These are phyloP conservation scores for Ephialtes manifestator DNA, from an alignment of 2,888 invertebrate genomes.

Conservation along the genomic window DNA sequence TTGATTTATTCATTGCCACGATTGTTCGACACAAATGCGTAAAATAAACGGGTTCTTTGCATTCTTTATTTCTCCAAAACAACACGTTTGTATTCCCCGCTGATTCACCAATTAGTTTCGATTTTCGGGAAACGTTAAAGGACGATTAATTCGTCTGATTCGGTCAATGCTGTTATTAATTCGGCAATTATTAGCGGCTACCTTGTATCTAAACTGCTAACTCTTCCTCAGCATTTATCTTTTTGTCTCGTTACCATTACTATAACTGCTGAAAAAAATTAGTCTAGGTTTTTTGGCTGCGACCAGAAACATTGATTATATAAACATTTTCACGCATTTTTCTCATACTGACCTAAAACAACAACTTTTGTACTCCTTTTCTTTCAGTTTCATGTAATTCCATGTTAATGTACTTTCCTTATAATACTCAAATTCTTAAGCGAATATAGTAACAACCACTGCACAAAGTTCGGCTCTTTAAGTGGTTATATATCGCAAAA, in stretches of 20 bases:
- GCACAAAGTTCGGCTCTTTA: conserved; percentile 52
- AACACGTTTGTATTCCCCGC: neutral
- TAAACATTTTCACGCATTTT: conserved; percentile 49
- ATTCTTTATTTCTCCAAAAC: neutral
- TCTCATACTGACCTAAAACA: conserved; percentile 42
- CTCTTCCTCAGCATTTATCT: conserved; percentile 46
- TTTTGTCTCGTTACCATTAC: conserved; percentile 43
- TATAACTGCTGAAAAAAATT: conserved; percentile 30
- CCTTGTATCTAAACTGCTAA: conserved; percentile 24
- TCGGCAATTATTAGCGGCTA: conserved; percentile 38
- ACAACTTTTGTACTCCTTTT: conserved; percentile 41
- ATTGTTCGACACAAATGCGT: neutral
- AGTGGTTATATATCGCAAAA: conserved; percentile 6
- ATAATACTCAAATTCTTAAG: conserved; percentile 46
- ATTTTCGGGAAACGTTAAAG: neutral
- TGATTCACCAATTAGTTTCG: conserved; percentile 5
- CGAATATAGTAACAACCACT: conserved; percentile 51
- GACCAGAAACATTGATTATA: conserved; percentile 25
- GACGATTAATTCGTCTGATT: conserved; percentile 11
- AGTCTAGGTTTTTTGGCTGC: conserved; percentile 29
- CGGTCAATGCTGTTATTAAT: conserved; percentile 2
- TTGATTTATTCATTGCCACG: neutral
- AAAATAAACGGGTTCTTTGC: neutral
- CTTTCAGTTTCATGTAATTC: conserved; percentile 56
- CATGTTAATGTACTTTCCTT: conserved; percentile 54